These are phyloP conservation scores for Tetramorium bicarinatum DNA, from an alignment of 2,888 invertebrate genomes.

Conservation along the genomic window DNA sequence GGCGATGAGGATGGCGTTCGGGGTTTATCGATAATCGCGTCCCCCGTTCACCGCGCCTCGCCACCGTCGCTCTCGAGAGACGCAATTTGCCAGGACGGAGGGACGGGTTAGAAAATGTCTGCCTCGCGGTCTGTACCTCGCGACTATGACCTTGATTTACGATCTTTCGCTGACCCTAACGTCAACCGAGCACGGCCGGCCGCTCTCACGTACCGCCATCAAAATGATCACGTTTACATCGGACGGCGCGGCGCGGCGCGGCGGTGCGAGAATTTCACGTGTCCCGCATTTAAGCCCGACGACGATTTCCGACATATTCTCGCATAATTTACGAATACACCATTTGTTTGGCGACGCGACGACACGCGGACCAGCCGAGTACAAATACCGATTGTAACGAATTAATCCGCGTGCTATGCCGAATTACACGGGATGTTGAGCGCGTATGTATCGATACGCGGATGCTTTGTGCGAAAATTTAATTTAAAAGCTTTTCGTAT, in stretches of 20 bases:
- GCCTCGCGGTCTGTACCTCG: conserved; percentile 25
- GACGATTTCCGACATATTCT: conserved; percentile 21
- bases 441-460: neutral
- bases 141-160: conserved; percentile 65
- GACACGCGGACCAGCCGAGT: neutral
- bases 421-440: neutral
- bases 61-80: neutral
- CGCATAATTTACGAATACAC: conserved; percentile 27
- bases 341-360: neutral
- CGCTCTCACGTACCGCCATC: conserved; percentile 56
- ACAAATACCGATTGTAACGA: neutral
- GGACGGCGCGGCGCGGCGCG: conserved; percentile 14
- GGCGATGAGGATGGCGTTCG: conserved; percentile 11
- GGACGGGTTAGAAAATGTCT: conserved; percentile 33
- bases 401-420: conserved; percentile 13
- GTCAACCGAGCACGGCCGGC: conserved; percentile 42
- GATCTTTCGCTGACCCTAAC: conserved; percentile 67
- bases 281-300: conserved; percentile 30
- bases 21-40: conserved; percentile 40
- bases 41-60: conserved; percentile 12
- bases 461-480: neutral
- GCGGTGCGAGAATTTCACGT: conserved; percentile 40
- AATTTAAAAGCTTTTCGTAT: neutral
- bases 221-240: conserved; percentile 49
- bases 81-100: conserved; percentile 33